Evolutionary conservation across 2,797 vertebrate genomes (phyloP).

Genomic region (Okamejei kenojei): DNA sequence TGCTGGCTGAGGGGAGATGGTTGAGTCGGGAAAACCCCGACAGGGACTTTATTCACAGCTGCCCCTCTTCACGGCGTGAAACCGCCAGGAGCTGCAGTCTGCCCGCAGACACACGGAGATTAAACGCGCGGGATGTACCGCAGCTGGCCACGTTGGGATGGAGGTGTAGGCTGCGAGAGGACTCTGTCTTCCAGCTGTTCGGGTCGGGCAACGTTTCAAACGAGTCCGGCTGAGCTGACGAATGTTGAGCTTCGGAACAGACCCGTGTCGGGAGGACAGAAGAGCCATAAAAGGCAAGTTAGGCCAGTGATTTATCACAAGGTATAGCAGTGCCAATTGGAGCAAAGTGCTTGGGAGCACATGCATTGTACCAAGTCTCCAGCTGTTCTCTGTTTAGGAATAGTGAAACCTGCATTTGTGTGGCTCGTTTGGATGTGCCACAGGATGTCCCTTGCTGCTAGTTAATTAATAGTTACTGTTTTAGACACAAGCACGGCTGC

Average conservation of each 20-base stretch:
- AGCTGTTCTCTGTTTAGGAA: background rate
- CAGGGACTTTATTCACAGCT: background rate
- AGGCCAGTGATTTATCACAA: background rate
- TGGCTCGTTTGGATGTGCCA: background rate
- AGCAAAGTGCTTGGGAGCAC: background rate
- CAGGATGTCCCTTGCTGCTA: background rate
- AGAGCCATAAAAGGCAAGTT: slow-evolving; percentile 22
- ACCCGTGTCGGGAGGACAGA: background rate
- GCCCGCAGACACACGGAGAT: background rate
- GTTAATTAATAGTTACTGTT: background rate
- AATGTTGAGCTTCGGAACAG: background rate
- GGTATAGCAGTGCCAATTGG: background rate
- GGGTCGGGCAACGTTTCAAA: background rate
- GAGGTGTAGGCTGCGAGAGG: background rate
- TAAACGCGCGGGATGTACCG: background rate
- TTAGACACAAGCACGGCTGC: background rate
- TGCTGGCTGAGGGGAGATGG: no score
- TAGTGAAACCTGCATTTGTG: background rate
- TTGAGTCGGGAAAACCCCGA: no score
- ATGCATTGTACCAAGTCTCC: background rate
- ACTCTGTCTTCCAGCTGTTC: background rate
- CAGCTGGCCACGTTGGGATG: background rate
- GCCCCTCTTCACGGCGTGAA: no score
- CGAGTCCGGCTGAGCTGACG: background rate
- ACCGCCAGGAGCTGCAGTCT: background rate